Percentiles rank a stretch among this genome's conserved stretches.
Evolutionary conservation across 2,888 invertebrate species (phyloP).

Genomic region (Chymomyza fuscimana): DNA sequence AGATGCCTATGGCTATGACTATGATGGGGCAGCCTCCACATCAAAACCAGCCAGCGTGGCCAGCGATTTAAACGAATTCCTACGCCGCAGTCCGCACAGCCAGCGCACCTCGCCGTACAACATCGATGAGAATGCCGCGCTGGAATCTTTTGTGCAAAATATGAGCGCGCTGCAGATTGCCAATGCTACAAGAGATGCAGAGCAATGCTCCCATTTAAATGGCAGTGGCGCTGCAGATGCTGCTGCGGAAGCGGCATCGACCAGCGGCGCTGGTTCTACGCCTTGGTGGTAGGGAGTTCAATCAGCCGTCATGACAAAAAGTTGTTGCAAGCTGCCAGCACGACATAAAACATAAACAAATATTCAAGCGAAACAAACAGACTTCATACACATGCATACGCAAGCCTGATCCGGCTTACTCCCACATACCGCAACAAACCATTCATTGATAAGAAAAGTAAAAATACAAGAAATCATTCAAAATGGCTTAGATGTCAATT

Average conservation of each 20-base stretch:
- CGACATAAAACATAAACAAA: slow-evolving; percentile 12
- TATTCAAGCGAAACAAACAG: slow-evolving; percentile 3
- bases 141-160: slow-evolving; percentile 78
- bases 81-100: slow-evolving; percentile 76
- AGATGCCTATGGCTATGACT: slow-evolving; percentile 92
- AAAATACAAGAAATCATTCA: slow-evolving; percentile 50
- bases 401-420: slow-evolving; percentile 18
- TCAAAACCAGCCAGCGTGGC: slow-evolving; percentile 80
- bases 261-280: slow-evolving; percentile 46
- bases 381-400: slow-evolving; percentile 48
- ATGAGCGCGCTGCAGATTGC: slow-evolving; percentile 76
- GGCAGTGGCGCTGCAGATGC: slow-evolving; percentile 50
- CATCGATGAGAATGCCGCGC: slow-evolving; percentile 70
- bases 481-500: slow-evolving; percentile 72
- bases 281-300: slow-evolving; percentile 57
- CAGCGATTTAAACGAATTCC: slow-evolving; percentile 89
- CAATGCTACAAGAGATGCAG: slow-evolving; percentile 56
- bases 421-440: slow-evolving; percentile 55
- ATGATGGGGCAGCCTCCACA: slow-evolving; percentile 83
- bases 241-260: slow-evolving; percentile 26
- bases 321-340: slow-evolving; percentile 40
- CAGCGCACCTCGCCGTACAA: slow-evolving; percentile 77
- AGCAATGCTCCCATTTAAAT: slow-evolving; percentile 74
- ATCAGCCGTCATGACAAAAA: slow-evolving; percentile 51
- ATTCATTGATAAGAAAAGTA: slow-evolving; percentile 56